These are phyloP conservation scores for Poeciliopsis turrubarensis DNA, from an alignment of 2,113 vertebrate genomes.

Conservation along the genomic window DNA sequence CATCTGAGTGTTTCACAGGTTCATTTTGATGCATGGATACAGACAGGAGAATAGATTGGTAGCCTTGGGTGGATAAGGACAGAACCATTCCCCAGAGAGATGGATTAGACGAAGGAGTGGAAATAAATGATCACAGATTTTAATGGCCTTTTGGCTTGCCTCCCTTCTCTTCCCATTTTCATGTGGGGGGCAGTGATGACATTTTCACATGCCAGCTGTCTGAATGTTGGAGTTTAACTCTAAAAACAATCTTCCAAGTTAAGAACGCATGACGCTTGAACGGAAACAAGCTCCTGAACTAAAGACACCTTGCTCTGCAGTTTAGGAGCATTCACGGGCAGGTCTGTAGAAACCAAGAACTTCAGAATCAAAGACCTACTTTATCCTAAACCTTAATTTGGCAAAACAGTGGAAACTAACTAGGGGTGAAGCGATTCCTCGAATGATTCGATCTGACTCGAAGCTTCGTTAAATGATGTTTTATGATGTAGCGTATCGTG, in stretches of 20 bases:
- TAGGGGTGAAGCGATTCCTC: too few species aligned
- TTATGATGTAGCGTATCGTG: too few species aligned
- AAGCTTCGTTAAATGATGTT: too few species aligned
- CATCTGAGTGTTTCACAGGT: slow-evolving; percentile 76
- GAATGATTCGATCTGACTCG: too few species aligned
- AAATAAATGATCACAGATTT: slow-evolving; percentile 85
- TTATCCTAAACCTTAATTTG: too few species aligned
- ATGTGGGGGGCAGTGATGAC: slow-evolving; percentile 59
- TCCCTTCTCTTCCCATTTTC: slow-evolving; percentile 62
- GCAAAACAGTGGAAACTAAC: too few species aligned
- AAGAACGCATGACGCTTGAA: slow-evolving; percentile 23
- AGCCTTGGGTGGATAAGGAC: slow-evolving; percentile 85
- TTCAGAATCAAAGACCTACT: too few species aligned
- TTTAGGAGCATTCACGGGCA: slow-evolving; percentile 1
- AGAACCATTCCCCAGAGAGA: slow-evolving; percentile 83
- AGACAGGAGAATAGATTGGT: slow-evolving; percentile 82
- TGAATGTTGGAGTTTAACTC: slow-evolving; percentile 54
- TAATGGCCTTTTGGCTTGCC: slow-evolving; percentile 84
- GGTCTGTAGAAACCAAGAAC: not conserved
- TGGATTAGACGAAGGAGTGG: slow-evolving; percentile 81
- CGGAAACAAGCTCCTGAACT: slow-evolving; percentile 30
- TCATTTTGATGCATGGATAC: slow-evolving; percentile 82
- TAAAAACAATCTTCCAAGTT: slow-evolving; percentile 55
- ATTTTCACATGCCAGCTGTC: slow-evolving; percentile 71
- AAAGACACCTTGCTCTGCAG: slow-evolving; percentile 3